phyloP scores from a whole-genome alignment of 64 coral and sea anemone species.

The Pocillopora damicornis region DNA sequence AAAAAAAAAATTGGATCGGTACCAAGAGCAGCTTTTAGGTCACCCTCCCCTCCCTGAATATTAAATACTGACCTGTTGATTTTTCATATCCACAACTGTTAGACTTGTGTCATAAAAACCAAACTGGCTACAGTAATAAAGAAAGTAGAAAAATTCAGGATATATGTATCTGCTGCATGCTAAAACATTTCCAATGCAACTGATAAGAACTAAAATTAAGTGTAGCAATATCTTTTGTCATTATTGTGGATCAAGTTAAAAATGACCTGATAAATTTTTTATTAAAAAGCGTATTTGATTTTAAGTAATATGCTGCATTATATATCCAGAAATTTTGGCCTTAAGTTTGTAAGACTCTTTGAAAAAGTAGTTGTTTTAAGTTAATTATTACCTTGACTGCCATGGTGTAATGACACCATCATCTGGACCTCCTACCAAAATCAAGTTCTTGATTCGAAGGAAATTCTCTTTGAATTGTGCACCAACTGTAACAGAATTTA shows the following conservation, averaged over 20 bases:
- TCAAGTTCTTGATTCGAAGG: constrained; percentile 75
- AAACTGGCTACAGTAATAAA: constrained; percentile 60
- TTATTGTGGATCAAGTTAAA: too few relatives aligned
- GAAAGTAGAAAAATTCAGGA: not conserved
- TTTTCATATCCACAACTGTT: constrained; percentile 62
- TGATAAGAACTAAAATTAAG: too few relatives aligned
- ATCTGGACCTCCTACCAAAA: constrained; percentile 90
- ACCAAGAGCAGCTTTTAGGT: too few relatives aligned
- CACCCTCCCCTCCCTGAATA: too few relatives aligned
- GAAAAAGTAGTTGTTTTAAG: not conserved
- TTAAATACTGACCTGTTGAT: constrained; percentile 65
- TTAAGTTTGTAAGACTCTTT: not conserved
- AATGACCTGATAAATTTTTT: too few relatives aligned
- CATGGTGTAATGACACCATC: constrained; percentile 97
- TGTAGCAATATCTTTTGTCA: too few relatives aligned
- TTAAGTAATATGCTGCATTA: too few relatives aligned
- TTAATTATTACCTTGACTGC: constrained; percentile 80
- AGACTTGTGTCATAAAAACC: constrained; percentile 62
- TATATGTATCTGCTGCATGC: too few relatives aligned
- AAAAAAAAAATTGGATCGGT: too few relatives aligned
- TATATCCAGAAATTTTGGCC: too few relatives aligned
- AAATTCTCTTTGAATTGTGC: constrained; percentile 76
- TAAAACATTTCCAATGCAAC: too few relatives aligned
- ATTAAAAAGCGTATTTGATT: too few relatives aligned
- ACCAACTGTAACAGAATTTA: constrained; percentile 25